Evolutionary conservation across 2,888 invertebrate species (phyloP), one percentile per base, ranked within the genome.

Genomic region (Tipula confusa): DNA sequence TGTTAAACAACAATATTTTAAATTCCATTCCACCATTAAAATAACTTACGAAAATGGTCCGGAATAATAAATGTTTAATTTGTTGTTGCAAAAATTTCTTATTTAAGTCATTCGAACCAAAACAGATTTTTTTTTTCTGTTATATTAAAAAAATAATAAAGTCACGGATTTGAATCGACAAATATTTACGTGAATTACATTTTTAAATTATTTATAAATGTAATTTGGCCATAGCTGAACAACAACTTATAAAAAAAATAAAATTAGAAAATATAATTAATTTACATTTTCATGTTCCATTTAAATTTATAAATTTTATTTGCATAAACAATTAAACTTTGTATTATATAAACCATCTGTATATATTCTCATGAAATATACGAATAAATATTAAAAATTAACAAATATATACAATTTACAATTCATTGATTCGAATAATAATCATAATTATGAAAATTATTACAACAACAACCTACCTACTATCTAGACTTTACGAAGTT

Each of bases 361-460:
- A 11, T 64, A 64, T 64, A 18, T 64, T 64, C 64, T 64, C 64
- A 64, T 64, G 24, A 64, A 24, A 64, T 64, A 24, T 64, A n/a
- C n/a, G 43, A 43, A 43, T 64, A 64, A 64, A 64, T 64, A 64
- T 4, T n/a, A 43, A 43, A 43, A 24, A 18, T 3, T 64, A 24
- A 64, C 64, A 64, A 64, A 64, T 24, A 64, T n/a, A n/a, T 64
- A 24, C 18, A 24, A 24, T 64, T 64, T 64, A 64, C 64, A 64
- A 64, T 64, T 64, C 64, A 64, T 64, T 64, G 64, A 64, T 64
- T 64, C 64, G 64, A 64, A 64, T 64, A 64, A 64, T 64, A 64
- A 64, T 64, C 18, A 64, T 48, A 18, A 48, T 48, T 48, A 48
- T 64, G 18, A 24, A 24, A 24, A 24, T 64, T 64, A 64, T 64